These are phyloP conservation scores for Drosophila quadrilineata DNA, from an alignment of 1,140 invertebrate species.

Conservation along the genomic window DNA sequence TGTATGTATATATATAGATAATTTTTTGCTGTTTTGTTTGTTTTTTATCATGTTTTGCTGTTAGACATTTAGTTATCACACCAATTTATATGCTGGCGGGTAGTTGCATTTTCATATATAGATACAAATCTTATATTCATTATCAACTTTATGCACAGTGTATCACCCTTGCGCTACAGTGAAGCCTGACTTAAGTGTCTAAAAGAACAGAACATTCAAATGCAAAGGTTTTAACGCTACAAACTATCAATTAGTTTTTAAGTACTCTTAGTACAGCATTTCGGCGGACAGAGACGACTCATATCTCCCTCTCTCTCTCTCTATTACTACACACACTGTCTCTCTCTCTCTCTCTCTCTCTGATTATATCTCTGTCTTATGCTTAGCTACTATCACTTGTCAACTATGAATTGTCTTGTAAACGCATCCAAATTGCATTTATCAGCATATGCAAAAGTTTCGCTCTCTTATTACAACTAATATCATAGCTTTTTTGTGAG, in stretches of 20 bases:
- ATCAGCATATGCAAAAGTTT: constrained; percentile 46
- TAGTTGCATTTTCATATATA: constrained; percentile 70
- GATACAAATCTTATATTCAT: constrained; percentile 38
- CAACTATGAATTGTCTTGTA: constrained; percentile 57
- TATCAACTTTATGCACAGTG: constrained; percentile 43
- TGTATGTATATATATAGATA: constrained; percentile 6
- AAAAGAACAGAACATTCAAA: constrained; percentile 56
- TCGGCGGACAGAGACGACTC: constrained; percentile 1
- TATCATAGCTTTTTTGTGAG: constrained; percentile 81
- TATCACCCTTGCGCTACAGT: constrained; percentile 75
- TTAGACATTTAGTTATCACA: constrained; percentile 73
- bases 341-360: background rate
- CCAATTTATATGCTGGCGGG: constrained; percentile 79
- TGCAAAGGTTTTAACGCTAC: constrained; percentile 56
- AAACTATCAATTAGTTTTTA: no score
- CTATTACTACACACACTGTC: constrained; percentile 11
- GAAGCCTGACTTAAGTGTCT: constrained; percentile 67
- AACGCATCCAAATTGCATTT: constrained; percentile 46
- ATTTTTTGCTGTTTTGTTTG: constrained; percentile 19
- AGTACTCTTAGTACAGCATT: constrained; percentile 51
- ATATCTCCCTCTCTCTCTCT: background rate
- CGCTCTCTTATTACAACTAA: constrained; percentile 80
- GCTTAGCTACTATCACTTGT: constrained; percentile 64
- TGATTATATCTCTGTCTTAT: constrained; percentile 15
- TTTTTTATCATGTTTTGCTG: no score